Evolutionary conservation across 2,888 invertebrate species (phyloP).

Genomic region (Crepidodera aurea): DNA sequence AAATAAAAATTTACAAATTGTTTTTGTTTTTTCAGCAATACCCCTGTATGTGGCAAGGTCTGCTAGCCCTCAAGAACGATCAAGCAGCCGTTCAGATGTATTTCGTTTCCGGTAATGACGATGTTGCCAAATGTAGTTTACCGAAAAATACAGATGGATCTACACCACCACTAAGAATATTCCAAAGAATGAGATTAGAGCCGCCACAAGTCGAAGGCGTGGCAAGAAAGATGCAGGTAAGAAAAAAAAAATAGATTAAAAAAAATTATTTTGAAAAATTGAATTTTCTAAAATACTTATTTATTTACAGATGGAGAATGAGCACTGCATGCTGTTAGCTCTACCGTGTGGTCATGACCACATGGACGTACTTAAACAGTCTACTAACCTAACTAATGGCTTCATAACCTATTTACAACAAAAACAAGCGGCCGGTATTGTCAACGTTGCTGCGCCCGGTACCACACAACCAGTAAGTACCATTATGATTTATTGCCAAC

Average conservation of each 20-base stretch:
- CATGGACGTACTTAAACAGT: constrained; percentile 92
- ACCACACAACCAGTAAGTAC: constrained; percentile 76
- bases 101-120: constrained; percentile 93
- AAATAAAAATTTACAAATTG: too few species aligned
- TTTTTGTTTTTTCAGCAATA: constrained; percentile 72
- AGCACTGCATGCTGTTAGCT: constrained; percentile 95
- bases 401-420: constrained; percentile 97
- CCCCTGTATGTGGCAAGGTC: constrained; percentile 97
- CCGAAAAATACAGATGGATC: constrained; percentile 85
- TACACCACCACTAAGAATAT: constrained; percentile 88
- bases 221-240: constrained; percentile 93
- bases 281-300: not conserved
- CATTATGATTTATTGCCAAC: constrained; percentile 5
- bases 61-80: constrained; percentile 94
- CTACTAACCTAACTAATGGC: constrained; percentile 86
- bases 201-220: constrained; percentile 96
- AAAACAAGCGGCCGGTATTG: constrained; percentile 98
- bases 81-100: constrained; percentile 99
- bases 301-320: constrained; percentile 81
- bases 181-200: constrained; percentile 97
- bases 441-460: constrained; percentile 92
- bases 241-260: constrained; percentile 41
- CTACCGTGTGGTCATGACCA: constrained; percentile 95
- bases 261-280: too few species aligned
- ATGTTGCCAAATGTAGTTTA: constrained; percentile 87